Evolutionary conservation across 2,888 invertebrate species (phyloP), one percentile per base, ranked within the genome.

Genomic region (Parascotia fuliginaria): DNA sequence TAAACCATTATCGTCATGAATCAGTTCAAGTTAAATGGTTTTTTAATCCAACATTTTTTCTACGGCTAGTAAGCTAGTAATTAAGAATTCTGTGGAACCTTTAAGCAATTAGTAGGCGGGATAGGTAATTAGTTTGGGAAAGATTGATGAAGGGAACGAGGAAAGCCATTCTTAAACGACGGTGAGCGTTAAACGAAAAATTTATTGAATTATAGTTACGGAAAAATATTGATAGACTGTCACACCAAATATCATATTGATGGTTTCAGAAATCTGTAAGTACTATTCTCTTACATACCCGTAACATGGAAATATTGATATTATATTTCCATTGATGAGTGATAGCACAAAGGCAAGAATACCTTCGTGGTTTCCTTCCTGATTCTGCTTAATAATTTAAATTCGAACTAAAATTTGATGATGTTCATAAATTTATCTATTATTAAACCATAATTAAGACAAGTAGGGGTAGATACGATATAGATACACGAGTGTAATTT

Each of bases 71-170:
- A 12, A 34, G n/a, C 7, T 12, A 7, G 4, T 16, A 33, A 39
- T 39, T 39, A 39, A 33, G 13, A 15, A 33, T 28, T 13, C 14
- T 14, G 27, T 12, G 15, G n/a, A 16, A 24, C 27, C 39, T 39
- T 33, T 33, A 45, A 45, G 16, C 39, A 16, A 39, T 38, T 39
- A 39, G 33, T 16, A 27, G 32, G 29, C 16, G n/a, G 24, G 24
- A 3, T 28, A 12, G 12, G 27, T 39, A 39, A 45, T 45, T 39
- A 33, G 33, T 39, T 39, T 16, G 16, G 5, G 13, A 5, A 39
- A 39, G 39, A 33, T 39, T 28, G 39, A 33, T 39, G 42, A 33
- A 12, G n/a, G 16, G n/a, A 16, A n/a, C 29, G n/a, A 16, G 14
- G 33, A 19, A 33, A 39, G 33, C 11, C 33, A n/a, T 7, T 3